phyloP scores from a whole-genome alignment of 2,797 vertebrate species.

The Picus viridis region DNA sequence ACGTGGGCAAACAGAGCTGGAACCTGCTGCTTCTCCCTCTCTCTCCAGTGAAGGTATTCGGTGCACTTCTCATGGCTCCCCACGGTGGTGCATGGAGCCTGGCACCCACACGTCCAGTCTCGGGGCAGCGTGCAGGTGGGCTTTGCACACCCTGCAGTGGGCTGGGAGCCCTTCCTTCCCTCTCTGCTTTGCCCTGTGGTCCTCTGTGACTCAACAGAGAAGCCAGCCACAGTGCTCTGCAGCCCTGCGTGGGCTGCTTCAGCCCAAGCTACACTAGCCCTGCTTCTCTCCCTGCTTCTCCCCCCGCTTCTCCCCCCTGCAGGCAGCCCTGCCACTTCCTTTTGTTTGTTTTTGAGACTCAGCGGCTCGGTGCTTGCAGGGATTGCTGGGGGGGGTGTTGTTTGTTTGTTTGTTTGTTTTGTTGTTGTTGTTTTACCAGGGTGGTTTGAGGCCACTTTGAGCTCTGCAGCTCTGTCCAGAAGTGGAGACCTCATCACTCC shows the following conservation, averaged over 20 bases:
- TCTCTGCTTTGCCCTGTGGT: not conserved
- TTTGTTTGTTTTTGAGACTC: not conserved
- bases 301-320: not conserved
- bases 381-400: not conserved
- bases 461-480: not conserved
- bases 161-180: not conserved
- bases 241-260: not conserved
- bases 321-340: not conserved
- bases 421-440: not conserved
- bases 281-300: not conserved
- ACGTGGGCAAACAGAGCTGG: not conserved
- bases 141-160: not conserved
- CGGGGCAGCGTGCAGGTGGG: not conserved
- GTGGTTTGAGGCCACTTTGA: not conserved
- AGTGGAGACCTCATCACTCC: not conserved
- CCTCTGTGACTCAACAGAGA: not conserved
- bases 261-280: not conserved
- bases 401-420: too few relatives aligned
- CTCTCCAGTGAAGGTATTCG: not conserved
- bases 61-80: not conserved
- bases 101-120: accelerated
- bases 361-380: constrained; percentile 20
- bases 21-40: not conserved
- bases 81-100: accelerated
- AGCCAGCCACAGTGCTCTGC: not conserved